Evolutionary conservation across 2,113 vertebrate genomes (phyloP), one percentile per base, ranked within the genome.

Genomic region (Poeciliopsis turrubarensis): DNA sequence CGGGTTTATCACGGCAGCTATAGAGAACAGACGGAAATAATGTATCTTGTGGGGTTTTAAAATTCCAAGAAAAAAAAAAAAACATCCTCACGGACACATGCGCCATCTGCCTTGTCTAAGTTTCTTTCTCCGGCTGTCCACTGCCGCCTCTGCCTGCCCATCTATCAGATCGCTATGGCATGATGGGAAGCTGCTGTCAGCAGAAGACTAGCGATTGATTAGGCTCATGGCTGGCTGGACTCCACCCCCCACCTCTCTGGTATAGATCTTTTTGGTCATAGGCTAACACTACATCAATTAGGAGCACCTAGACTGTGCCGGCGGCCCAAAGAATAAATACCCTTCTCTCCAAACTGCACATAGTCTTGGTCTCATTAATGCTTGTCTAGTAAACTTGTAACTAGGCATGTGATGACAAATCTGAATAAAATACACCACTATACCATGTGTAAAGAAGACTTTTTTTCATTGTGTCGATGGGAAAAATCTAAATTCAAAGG

Each of bases 211-310:
- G 87, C 87, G 60, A 94, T 94, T 92, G 93, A 94, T 94, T 92
- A 89, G 81, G 74, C 78, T 57, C 80, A 81, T 83, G 88, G 69
- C 87, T 82, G 25, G 41, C 88, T 27, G 63, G 77, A 76, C 84
- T 83, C 84, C 87, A 80, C 80, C 14, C 81, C 79, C 78, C 66
- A 72, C 78, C 17, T 64, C 74, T 11, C 25, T 75, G 37, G 80
- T 86, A 90, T 90, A 78, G 88, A 93, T 91, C 85, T 83, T 77
- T 81, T 67, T 82, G 88, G 86, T 91, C 89, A 84, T 89, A 88
- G 82, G 87, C 86, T 89, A 91, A 89, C 86, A 79, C 78, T 86
- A 87, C 86, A 93, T 94, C 90, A 92, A 93, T 93, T 93, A 89
- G 70, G 89, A 90, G 90, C 87, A 90, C 87, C 90, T 75, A 75